Conservation (phyloP, 2,113 vertebrate species). For the Sporophila hypoxantha region DNA sequence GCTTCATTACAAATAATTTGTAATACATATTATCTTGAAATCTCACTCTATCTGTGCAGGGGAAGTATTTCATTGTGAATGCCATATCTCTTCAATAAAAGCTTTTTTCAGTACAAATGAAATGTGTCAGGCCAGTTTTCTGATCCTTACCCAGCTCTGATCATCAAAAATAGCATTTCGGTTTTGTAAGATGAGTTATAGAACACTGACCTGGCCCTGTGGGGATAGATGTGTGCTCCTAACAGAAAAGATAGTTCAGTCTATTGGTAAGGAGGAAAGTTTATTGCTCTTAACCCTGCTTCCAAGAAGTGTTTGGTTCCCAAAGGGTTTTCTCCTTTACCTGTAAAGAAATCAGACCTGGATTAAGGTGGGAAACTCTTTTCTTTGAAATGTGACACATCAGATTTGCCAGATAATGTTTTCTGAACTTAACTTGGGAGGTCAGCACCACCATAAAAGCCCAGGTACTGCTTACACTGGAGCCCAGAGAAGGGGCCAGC, state of each 20-base stretch:
- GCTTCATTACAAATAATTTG: neutral
- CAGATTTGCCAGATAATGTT: neutral
- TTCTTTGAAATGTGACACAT: neutral
- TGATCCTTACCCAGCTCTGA: neutral
- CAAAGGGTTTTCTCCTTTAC: conserved; percentile 1
- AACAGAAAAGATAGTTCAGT: neutral
- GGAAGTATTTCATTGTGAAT: neutral
- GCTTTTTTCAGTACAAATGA: neutral
- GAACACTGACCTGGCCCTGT: neutral
- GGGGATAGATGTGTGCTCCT: neutral
- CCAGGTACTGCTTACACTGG: neutral
- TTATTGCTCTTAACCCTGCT: neutral
- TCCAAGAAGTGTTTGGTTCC: neutral
- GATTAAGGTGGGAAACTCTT: neutral
- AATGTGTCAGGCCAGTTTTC: neutral
- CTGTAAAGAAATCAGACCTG: neutral
- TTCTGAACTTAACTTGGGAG: neutral
- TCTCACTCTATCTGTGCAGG: neutral
- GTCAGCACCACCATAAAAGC: neutral
- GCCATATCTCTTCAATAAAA: neutral
- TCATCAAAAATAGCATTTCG: neutral
- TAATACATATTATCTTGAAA: neutral
- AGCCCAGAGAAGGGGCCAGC: neutral
- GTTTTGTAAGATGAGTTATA: neutral
- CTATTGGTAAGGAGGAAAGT: neutral